Evolutionary conservation across 64 coral and sea anemone genomes (phyloP).

Genomic region (Dendrophyllia cribrosa): DNA sequence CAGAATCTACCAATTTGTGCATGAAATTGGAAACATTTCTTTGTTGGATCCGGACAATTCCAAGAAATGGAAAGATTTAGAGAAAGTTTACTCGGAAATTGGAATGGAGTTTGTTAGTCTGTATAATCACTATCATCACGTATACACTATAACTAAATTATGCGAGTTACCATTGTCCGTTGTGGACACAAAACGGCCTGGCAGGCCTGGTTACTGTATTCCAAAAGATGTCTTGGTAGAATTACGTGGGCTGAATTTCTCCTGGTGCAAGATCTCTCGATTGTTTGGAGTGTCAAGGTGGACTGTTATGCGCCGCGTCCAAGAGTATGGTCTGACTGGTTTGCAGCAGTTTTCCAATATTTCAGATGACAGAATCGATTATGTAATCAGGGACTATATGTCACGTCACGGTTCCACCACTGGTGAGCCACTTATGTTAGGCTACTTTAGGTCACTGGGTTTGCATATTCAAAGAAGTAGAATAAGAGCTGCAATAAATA

Average conservation of each 20-base stretch:
- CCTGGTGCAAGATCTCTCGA: constrained; percentile 52
- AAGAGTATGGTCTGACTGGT: constrained; percentile 53
- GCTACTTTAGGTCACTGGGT: constrained; percentile 34
- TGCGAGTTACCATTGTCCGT: not conserved
- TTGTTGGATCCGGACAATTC: not conserved
- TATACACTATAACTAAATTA: constrained; percentile 39
- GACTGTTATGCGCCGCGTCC: constrained; percentile 49
- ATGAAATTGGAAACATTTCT: constrained; percentile 43
- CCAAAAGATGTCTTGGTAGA: constrained; percentile 59
- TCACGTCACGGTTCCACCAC: constrained; percentile 54
- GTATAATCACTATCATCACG: constrained; percentile 42
- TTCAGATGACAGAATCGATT: constrained; percentile 47
- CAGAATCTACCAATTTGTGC: constrained; percentile 48
- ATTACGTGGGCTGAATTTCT: constrained; percentile 65
- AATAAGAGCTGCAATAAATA: constrained; percentile 37
- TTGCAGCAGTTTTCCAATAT: constrained; percentile 64
- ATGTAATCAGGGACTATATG: constrained; percentile 45
- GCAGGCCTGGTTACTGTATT: constrained; percentile 53
- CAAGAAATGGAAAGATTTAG: constrained; percentile 60
- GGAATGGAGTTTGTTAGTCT: constrained; percentile 42
- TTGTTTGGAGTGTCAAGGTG: constrained; percentile 60
- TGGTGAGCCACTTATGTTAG: constrained; percentile 7
- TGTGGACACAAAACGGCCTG: constrained; percentile 17
- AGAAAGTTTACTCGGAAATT: constrained; percentile 18
- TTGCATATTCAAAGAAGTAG: constrained; percentile 26